phyloP scores from a whole-genome alignment of 2,888 invertebrate genomes.

The Buathra laborator region DNA sequence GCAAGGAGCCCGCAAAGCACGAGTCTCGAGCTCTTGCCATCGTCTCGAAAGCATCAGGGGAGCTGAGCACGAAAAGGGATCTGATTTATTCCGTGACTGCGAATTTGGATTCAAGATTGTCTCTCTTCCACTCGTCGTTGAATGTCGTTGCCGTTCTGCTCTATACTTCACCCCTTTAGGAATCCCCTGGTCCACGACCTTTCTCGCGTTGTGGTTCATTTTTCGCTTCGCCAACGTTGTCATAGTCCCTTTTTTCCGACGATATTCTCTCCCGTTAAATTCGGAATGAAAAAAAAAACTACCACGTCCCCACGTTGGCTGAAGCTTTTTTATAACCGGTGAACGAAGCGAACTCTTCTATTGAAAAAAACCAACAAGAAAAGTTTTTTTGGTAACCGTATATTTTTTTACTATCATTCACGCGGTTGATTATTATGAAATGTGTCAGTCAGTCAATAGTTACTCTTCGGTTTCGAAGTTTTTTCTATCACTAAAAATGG shows the following conservation, averaged over 20 bases:
- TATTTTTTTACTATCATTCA: too few relatives aligned
- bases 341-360: too few relatives aligned
- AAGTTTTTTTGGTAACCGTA: too few relatives aligned
- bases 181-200: constrained; percentile 1
- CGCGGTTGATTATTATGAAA: too few relatives aligned
- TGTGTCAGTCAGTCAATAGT: too few relatives aligned
- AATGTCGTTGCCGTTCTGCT: neutral
- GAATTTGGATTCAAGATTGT: constrained; percentile 62
- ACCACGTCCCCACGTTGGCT: too few relatives aligned
- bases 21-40: constrained; percentile 17
- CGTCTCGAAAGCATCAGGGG: constrained; percentile 21
- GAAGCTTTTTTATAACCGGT: too few relatives aligned
- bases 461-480: too few relatives aligned
- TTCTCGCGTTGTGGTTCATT: neutral
- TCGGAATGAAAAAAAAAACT: too few relatives aligned
- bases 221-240: constrained; percentile 4
- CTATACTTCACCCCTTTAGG: neutral
- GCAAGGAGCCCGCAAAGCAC: constrained; percentile 34
- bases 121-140: constrained; percentile 24
- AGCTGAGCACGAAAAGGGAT: constrained; percentile 59
- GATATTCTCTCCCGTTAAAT: too few relatives aligned
- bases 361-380: too few relatives aligned
- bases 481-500: too few relatives aligned
- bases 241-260: neutral
- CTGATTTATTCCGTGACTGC: constrained; percentile 70